These are phyloP conservation scores for Smittia aterrima DNA, from an alignment of 2,888 invertebrate genomes.

Conservation along the genomic window DNA sequence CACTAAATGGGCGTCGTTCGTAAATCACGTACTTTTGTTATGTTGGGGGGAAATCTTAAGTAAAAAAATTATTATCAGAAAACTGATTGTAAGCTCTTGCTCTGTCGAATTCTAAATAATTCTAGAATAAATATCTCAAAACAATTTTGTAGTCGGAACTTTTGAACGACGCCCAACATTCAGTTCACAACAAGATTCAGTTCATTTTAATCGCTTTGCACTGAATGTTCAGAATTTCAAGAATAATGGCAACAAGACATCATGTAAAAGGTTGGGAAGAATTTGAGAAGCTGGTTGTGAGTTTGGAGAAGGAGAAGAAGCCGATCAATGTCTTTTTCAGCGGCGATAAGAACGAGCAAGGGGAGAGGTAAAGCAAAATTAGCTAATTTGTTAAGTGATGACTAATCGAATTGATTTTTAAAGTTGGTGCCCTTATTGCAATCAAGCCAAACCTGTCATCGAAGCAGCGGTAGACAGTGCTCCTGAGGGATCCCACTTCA, in stretches of 20 bases:
- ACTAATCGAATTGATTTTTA: neutral
- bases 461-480: conserved; percentile 64
- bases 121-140: too few relatives aligned
- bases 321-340: conserved; percentile 53
- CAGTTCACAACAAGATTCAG: too few relatives aligned
- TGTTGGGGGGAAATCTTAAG: too few relatives aligned
- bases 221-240: too few relatives aligned
- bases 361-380: conserved; percentile 3
- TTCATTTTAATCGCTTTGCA: too few relatives aligned
- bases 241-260: conserved; percentile 52
- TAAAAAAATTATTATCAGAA: too few relatives aligned
- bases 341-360: conserved; percentile 52
- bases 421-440: conserved; percentile 41
- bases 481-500: conserved; percentile 64
- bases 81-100: too few relatives aligned
- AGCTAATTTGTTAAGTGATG: neutral
- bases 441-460: conserved; percentile 74
- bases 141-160: too few relatives aligned
- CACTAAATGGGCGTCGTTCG: too few relatives aligned
- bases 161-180: too few relatives aligned
- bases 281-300: conserved; percentile 52
- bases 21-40: too few relatives aligned
- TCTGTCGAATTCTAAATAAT: too few relatives aligned
- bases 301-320: conserved; percentile 49
- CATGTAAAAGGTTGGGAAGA: conserved; percentile 52